Percentiles rank a stretch among this genome's conserved stretches.
Evolutionary conservation across 2,797 vertebrate species (phyloP).

Genomic region (Myotis findleyi): DNA sequence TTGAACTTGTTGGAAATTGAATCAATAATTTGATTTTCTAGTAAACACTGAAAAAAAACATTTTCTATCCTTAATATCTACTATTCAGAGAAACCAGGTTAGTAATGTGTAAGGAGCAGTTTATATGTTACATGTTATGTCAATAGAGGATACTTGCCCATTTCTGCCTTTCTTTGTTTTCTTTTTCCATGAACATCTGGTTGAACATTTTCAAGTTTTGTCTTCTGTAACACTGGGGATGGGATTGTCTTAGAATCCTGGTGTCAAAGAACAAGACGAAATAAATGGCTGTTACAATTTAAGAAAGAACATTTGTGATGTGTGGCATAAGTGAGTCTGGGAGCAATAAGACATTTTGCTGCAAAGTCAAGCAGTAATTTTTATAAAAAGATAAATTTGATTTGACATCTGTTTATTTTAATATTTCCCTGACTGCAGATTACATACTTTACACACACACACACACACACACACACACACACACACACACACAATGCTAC

Average conservation of each 20-base stretch:
- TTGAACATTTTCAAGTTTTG: neutral
- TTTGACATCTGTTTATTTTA: neutral
- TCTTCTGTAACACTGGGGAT: neutral
- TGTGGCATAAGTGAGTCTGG: neutral
- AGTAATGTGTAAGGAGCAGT: neutral
- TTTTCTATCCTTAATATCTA: conserved; percentile 14
- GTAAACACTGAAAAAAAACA: neutral
- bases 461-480: neutral
- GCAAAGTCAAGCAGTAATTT: neutral
- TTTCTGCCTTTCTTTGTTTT: neutral
- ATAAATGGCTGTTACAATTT: neutral
- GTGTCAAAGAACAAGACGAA: neutral
- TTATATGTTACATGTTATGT: neutral
- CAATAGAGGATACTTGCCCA: neutral
- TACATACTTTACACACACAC: neutral
- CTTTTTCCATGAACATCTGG: neutral
- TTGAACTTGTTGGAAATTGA: conserved; percentile 24
- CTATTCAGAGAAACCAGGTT: neutral
- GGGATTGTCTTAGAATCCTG: neutral
- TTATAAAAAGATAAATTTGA: neutral
- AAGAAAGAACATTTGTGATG: neutral
- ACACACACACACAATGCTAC: neutral
- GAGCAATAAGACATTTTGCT: neutral
- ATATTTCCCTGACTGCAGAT: neutral
- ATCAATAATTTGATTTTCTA: conserved; percentile 31